Evolutionary conservation across 2,888 invertebrate species (phyloP), one percentile per base, ranked within the genome.

Genomic region (Troides helena): DNA sequence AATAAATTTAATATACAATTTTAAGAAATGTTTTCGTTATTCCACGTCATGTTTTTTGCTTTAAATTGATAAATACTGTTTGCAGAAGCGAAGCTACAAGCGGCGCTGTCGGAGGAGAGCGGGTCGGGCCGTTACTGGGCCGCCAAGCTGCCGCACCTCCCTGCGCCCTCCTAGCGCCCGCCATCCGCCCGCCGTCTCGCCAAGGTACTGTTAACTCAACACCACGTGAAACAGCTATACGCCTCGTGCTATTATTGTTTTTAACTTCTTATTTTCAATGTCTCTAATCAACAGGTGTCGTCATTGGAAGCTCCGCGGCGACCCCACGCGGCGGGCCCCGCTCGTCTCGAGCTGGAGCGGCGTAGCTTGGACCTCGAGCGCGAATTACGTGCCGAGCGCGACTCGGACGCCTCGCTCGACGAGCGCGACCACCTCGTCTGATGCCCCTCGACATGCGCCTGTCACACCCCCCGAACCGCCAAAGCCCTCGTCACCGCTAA

Each of bases 141-240:
- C 83, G 92, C 83, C 88, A 94, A 85, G 91, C 90, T 83, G 89
- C 93, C 84, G 85, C 93, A 84, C 86, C 89, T 89, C 80, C 90
- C 90, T 84, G 92, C 90, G 78, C 90, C 92, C 81, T 93, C 93
- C 92, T 90, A 92, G 90, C 92, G 89, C 83, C 88, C 90, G 89
- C 89, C 88, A 68, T 83, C 83, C 79, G 83, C 85, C 77, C 89
- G 89, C 79, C 90, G 89, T 76, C 90, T 91, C 81, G 89, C 90
- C 80, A 92, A 92, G 90, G 92, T 92, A 53, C 53, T 6, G 53
- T 53, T n/a, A 6, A 46, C 7, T 36, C 5, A 36, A 8, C 1
- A 39, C 10, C 10, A 7, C 8, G 39, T 39, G 39, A 39, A 39
- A 39, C 39, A 10, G 39, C 10, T 39, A 5, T 39, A 7, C 7